Percentiles rank a stretch among this genome's conserved stretches.
Conservation (phyloP, 2,113 vertebrate species). For the Etia nguti region DNA sequence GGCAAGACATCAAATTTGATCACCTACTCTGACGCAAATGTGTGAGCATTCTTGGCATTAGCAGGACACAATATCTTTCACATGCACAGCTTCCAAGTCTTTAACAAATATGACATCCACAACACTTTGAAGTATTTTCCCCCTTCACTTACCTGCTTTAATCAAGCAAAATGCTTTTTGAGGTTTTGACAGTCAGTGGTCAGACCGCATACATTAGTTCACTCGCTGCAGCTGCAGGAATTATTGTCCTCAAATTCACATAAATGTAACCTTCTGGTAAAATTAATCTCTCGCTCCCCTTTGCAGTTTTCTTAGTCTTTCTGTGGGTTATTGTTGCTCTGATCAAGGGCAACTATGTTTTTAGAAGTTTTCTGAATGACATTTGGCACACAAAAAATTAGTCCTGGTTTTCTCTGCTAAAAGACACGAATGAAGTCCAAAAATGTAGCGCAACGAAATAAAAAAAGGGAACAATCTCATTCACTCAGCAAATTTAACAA, state of each 20-base stretch:
- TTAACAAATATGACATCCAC: slow-evolving; percentile 17
- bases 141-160: slow-evolving; percentile 27
- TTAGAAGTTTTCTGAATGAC: background rate
- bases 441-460: accelerated
- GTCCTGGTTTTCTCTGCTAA: background rate
- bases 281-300: background rate
- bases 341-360: background rate
- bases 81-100: slow-evolving; percentile 28
- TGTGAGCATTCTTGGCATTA: slow-evolving; percentile 19
- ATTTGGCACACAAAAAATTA: background rate
- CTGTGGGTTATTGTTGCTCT: background rate
- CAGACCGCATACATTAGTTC: slow-evolving; percentile 14
- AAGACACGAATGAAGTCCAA: background rate
- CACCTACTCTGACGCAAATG: slow-evolving; percentile 35
- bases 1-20: slow-evolving; percentile 43
- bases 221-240: background rate
- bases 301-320: background rate
- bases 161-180: slow-evolving; percentile 35
- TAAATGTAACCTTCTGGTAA: background rate
- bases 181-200: slow-evolving; percentile 27
- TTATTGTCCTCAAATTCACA: background rate
- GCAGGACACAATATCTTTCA: slow-evolving; percentile 41
- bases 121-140: slow-evolving; percentile 43
- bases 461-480: background rate
- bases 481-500: background rate